Evolutionary conservation across 2,113 vertebrate species (phyloP), one percentile per base, ranked within the genome.

Genomic region (Neofelis nebulosa): DNA sequence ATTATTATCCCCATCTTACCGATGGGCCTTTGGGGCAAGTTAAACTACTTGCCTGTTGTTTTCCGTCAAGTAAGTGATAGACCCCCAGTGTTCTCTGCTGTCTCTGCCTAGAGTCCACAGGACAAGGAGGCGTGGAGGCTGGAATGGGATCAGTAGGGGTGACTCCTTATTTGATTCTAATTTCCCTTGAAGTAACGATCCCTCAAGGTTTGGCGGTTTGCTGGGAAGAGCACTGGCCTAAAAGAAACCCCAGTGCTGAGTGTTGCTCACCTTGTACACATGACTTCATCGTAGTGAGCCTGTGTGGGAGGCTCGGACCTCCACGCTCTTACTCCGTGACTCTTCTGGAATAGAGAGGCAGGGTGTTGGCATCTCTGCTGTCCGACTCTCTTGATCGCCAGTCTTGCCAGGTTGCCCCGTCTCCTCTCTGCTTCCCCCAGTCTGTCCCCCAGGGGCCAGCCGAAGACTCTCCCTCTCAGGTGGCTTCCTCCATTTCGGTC

Each of bases 91-190:
- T 12, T 29, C 25, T 18, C 33, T n/a, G 41, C 41, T 41, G 38
- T 41, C 71, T 41, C 19, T 74, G 61, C 31, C 48, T 48, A 3
- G 18, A 14, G 31, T 63, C 29, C 81, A 36, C 15, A 11, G 38
- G 21, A 52, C 48, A 18, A 31, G 41, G 25, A 15, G 27, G 21
- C 3, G 29, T 52, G 27, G 52, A 68, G 45, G 8, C 14, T 27
- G 74, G n/a, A 45, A 23, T 11, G 16, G 29, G 4, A 1, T 1
- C 7, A 23, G 5, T 7, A 4, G 31, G 55, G 66, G 4, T 36
- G 45, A 7, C 57, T 55, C 9, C n/a, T 66, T 8, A 0, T 9
- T 76, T 13, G n/a, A 38, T 52, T 61, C 61, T 29, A 10, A 29
- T 41, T 85, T 57, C 65, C 80, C 48, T 9, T 55, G 73, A 21